A percentile compares a stretch with the other conserved stretches of the same genome.
Evolutionary conservation across 2,888 invertebrate genomes (phyloP).

Genomic region (Horisme vitalbata): DNA sequence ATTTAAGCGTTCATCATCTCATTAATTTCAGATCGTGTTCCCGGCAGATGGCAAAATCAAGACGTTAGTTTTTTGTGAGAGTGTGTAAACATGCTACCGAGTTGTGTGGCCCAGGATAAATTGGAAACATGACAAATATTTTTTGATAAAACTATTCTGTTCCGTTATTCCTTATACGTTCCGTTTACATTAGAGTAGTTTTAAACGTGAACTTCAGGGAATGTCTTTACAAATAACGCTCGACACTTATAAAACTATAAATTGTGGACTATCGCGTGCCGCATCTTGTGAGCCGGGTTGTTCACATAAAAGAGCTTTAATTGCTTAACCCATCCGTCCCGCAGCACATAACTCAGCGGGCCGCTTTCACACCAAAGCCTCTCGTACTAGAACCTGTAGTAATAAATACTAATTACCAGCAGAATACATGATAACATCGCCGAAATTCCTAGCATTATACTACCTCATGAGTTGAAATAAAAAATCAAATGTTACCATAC

Average conservation of each 20-base stretch:
- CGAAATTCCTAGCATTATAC: constrained; percentile 66
- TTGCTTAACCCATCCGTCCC: constrained; percentile 72
- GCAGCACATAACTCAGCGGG: constrained; percentile 67
- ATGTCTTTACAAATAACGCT: constrained; percentile 43
- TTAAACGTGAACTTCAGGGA: constrained; percentile 18
- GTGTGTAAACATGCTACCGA: constrained; percentile 60
- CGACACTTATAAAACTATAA: constrained; percentile 60
- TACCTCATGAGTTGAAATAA: constrained; percentile 52
- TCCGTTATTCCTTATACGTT: constrained; percentile 12
- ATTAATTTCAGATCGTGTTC: constrained; percentile 69
- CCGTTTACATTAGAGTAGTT: constrained; percentile 9
- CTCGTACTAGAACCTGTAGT: constrained; percentile 56
- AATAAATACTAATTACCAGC: constrained; percentile 82
- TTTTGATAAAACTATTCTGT: constrained; percentile 17
- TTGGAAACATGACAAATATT: constrained; percentile 31
- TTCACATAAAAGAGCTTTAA: constrained; percentile 70
- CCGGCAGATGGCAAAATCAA: constrained; percentile 68
- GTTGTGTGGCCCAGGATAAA: constrained; percentile 59
- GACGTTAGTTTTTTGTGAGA: constrained; percentile 58
- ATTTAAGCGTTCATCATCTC: constrained; percentile 75
- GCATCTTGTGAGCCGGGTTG: constrained; percentile 62
- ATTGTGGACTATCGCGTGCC: constrained; percentile 64
- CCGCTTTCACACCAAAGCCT: constrained; percentile 68
- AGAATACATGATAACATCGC: constrained; percentile 78
- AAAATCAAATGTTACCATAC: constrained; percentile 64